Base-by-base conservation (phyloP, 2,888 invertebrate genomes). In the Drosophila demipolita region DNA sequence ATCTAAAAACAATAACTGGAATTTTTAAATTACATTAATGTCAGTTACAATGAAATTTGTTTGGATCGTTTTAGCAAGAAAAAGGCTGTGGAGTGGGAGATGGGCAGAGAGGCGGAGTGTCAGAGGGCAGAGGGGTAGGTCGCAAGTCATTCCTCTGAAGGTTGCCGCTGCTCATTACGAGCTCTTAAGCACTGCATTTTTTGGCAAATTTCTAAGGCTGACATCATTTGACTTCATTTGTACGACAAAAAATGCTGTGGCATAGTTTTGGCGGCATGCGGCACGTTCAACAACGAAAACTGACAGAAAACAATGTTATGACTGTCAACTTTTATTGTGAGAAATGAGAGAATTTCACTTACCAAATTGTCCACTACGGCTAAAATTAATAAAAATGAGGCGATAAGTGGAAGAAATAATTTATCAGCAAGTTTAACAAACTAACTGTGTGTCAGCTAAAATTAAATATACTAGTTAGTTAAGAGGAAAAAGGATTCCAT, bases 321-420 rank as follows among this genome's bases (percentile, higher is more conserved):
- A 17, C 64, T 68, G 63, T 74, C 66, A 61, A 54, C 57, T 23
- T 53, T 69, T 50, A 79, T 68, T 59, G 61, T 65, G 55, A 80
- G 69, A 78, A 78, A 82, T 81, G 82, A 72, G 42, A 59, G 52
- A 58, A 75, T 68, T 66, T 58, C 40, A 66, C 42, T 42, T 32
- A 8, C 20, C 26, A n/a, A 42, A 45, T 45, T 68, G 40, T n/a
- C 57, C 23, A 17, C 36, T 29, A 40, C n/a, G 26, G 11, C 7
- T 6, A 32, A 57, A 62, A 72, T 59, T 38, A 20, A 49, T 42
- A 78, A 53, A 59, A 78, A 64, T 68, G 15, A 20, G 35, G 9
- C 33, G 11, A 45, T 61, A 57, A 73, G 63, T 60, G 20, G 23
- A n/a, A 2, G 23, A 36, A 17, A 62, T 36, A 26, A 66, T 78